Percentiles rank a stretch among this genome's conserved stretches.
phyloP scores from a whole-genome alignment of 2,888 invertebrate genomes.

The Herminia tarsipennalis region DNA sequence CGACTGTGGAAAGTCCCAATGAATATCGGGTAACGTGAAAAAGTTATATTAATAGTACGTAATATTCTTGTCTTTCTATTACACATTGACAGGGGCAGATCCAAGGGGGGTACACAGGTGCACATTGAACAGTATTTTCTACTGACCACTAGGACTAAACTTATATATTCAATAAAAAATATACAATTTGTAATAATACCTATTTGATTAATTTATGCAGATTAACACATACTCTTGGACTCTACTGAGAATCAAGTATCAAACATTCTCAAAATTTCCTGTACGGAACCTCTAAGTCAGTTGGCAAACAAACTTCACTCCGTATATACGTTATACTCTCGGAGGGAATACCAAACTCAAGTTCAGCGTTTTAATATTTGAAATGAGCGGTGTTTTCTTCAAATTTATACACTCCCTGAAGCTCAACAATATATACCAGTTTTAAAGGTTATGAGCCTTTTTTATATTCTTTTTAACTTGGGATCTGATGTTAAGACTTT shows the following conservation, averaged over 20 bases:
- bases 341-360: constrained; percentile 32
- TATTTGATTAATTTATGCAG: background rate
- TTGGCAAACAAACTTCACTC: constrained; percentile 16
- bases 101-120: no score
- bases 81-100: no score
- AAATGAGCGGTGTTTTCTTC: constrained; percentile 60
- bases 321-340: constrained; percentile 25
- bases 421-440: constrained; percentile 49
- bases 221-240: background rate
- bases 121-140: no score
- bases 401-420: constrained; percentile 49
- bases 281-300: constrained; percentile 16
- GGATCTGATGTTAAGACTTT: constrained; percentile 24
- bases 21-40: no score
- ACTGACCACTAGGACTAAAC: no score
- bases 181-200: background rate
- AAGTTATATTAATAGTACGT: no score
- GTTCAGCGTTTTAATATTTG: constrained; percentile 60
- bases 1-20: no score
- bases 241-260: constrained; percentile 2
- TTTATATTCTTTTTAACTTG: constrained; percentile 44
- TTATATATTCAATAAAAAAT: no score
- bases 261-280: constrained; percentile 8
- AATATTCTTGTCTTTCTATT: no score
- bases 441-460: constrained; percentile 48